Evolutionary conservation across 2,797 vertebrate genomes (phyloP).

Genomic region (Podarcis lilfordi): DNA sequence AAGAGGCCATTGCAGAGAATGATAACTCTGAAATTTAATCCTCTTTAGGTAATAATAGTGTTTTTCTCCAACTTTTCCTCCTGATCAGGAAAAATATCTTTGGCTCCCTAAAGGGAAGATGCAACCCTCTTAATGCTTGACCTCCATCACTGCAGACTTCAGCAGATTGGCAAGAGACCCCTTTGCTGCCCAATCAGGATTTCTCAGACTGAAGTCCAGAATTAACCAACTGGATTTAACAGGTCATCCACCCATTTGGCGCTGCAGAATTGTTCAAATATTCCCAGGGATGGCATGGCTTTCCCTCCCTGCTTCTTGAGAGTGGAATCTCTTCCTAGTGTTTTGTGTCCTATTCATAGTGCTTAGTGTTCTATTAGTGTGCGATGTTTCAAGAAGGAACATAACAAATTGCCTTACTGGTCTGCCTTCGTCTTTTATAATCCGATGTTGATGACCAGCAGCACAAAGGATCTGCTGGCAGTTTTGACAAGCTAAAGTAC

Average conservation of each 20-base stretch:
- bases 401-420: neutral
- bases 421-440: too few relatives aligned
- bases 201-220: fast-evolving
- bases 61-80: slow-evolving; percentile 43
- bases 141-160: neutral
- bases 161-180: neutral
- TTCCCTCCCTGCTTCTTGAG: neutral
- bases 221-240: neutral
- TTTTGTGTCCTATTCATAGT: neutral
- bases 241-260: neutral
- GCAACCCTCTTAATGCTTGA: slow-evolving; percentile 13
- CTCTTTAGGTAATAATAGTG: slow-evolving; percentile 21
- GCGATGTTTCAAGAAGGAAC: neutral
- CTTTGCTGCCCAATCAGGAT: neutral
- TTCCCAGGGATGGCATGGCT: neutral
- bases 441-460: too few relatives aligned
- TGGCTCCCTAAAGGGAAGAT: slow-evolving; percentile 5
- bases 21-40: slow-evolving; percentile 40
- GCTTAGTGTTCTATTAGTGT: neutral
- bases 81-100: slow-evolving; percentile 18
- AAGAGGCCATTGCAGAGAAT: slow-evolving; percentile 23
- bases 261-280: neutral
- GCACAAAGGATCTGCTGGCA: too few relatives aligned
- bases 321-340: neutral
- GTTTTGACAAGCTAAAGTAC: too few relatives aligned